Percentiles rank a stretch among this genome's conserved stretches.
phyloP scores from a whole-genome alignment of 2,113 vertebrate species.

The Bagarius yarrelli region DNA sequence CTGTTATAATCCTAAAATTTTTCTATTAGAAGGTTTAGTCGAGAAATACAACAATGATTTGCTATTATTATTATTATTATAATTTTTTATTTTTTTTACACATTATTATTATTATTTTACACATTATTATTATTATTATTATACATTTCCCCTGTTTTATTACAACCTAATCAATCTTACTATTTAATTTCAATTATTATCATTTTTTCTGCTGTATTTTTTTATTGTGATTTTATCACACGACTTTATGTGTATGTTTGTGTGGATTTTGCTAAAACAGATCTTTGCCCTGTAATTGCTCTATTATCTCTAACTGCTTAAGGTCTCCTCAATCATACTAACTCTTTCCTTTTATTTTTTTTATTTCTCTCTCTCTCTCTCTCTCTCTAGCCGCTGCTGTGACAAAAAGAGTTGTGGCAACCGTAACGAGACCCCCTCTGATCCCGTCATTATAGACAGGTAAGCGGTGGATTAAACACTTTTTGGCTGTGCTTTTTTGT shows the following conservation, averaged over 20 bases:
- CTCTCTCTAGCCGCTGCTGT: slow-evolving; percentile 89
- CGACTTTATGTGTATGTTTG: too few relatives aligned
- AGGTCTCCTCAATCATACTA: slow-evolving; percentile 49
- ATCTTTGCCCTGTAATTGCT: slow-evolving; percentile 41
- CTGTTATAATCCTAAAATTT: background rate
- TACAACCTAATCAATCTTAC: too few relatives aligned
- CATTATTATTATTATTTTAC: too few relatives aligned
- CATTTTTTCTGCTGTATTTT: too few relatives aligned
- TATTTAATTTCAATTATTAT: too few relatives aligned
- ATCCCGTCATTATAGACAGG: slow-evolving; percentile 99
- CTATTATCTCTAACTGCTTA: slow-evolving; percentile 13
- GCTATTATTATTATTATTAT: background rate
- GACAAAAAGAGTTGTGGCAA: slow-evolving; percentile 99
- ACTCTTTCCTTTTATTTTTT: slow-evolving; percentile 26
- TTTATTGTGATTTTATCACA: too few relatives aligned
- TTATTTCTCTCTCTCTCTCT: slow-evolving; percentile 32
- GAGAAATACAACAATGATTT: background rate
- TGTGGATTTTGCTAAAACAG: slow-evolving; percentile 66
- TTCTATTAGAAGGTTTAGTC: background rate
- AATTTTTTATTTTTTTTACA: too few relatives aligned
- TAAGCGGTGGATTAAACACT: slow-evolving; percentile 77
- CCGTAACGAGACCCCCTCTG: slow-evolving; percentile 99
- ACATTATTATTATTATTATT: too few relatives aligned
- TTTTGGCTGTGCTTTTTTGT: slow-evolving; percentile 22
- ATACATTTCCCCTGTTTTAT: too few relatives aligned